A percentile compares a stretch with the other conserved stretches of the same genome.
Conservation (phyloP, 2,113 vertebrate genomes). For the Phyllostomus discolor region DNA sequence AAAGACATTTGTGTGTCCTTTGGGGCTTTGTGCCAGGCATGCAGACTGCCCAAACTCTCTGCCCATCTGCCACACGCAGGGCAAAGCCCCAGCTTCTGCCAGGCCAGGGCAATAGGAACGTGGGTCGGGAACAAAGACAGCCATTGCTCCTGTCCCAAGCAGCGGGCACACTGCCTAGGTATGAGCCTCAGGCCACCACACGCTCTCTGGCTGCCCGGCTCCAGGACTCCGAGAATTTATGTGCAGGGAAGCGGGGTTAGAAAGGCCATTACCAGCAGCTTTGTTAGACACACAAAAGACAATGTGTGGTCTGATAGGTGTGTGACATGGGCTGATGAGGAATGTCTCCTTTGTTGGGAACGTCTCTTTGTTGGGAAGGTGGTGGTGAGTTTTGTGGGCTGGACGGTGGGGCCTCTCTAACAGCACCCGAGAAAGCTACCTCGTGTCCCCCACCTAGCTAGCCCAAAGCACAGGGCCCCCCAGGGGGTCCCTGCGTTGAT, state of each 20-base stretch:
- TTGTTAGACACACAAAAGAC: background rate
- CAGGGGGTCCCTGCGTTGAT: background rate
- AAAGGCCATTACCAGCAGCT: background rate
- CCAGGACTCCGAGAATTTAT: background rate
- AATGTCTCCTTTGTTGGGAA: background rate
- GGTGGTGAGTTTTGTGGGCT: background rate
- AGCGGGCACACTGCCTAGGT: background rate
- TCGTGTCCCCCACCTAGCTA: background rate
- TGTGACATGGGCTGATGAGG: background rate
- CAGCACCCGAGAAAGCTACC: background rate
- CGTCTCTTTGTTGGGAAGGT: background rate
- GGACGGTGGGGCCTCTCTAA: background rate
- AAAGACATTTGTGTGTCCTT: slow-evolving; percentile 55
- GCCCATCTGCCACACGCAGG: slow-evolving; percentile 20
- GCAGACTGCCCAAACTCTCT: slow-evolving; percentile 24
- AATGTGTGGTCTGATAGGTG: background rate
- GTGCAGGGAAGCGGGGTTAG: background rate
- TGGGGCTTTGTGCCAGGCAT: background rate
- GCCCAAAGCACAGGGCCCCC: background rate
- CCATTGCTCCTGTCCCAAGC: background rate
- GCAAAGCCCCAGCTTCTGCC: background rate
- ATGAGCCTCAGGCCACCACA: background rate
- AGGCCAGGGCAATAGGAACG: background rate
- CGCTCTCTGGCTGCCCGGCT: background rate
- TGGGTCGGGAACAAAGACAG: background rate